Evolutionary conservation across 1,140 invertebrate genomes (phyloP).

Genomic region (Drosophila mauritiana): DNA sequence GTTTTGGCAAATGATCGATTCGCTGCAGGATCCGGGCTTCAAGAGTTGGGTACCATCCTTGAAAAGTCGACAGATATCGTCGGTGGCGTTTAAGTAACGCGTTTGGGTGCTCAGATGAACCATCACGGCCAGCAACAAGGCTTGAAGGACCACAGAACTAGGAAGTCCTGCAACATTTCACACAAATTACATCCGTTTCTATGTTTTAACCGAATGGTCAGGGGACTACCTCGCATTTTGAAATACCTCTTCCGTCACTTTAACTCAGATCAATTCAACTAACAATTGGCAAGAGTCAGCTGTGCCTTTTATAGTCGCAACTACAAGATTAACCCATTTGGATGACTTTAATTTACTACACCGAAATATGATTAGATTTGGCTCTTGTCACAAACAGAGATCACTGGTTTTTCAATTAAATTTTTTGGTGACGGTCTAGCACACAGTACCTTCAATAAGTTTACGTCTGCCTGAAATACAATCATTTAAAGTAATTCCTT

Average conservation of each 20-base stretch:
- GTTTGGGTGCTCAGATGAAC: conserved; percentile 47
- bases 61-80: conserved; percentile 66
- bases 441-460: not conserved
- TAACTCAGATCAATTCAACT: conserved; percentile 25
- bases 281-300: conserved; percentile 9
- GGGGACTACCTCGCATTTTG: conserved; percentile 28
- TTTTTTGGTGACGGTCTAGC: not conserved
- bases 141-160: conserved; percentile 4
- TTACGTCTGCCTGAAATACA: no score
- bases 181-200: not conserved
- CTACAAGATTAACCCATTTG: conserved; percentile 24
- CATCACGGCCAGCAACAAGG: conserved; percentile 23
- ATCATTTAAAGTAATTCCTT: not conserved
- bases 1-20: conserved; percentile 52
- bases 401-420: conserved; percentile 19
- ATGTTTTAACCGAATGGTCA: not conserved
- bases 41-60: conserved; percentile 45
- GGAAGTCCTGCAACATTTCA: conserved; percentile 12
- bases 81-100: conserved; percentile 12
- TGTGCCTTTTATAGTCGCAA: conserved; percentile 37
- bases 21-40: conserved; percentile 58
- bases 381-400: conserved; percentile 27
- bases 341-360: conserved; percentile 58
- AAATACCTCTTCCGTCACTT: conserved; percentile 1
- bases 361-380: conserved; percentile 61